Evolutionary conservation across 1,140 invertebrate species (phyloP).

Genomic region (Atta texana): DNA sequence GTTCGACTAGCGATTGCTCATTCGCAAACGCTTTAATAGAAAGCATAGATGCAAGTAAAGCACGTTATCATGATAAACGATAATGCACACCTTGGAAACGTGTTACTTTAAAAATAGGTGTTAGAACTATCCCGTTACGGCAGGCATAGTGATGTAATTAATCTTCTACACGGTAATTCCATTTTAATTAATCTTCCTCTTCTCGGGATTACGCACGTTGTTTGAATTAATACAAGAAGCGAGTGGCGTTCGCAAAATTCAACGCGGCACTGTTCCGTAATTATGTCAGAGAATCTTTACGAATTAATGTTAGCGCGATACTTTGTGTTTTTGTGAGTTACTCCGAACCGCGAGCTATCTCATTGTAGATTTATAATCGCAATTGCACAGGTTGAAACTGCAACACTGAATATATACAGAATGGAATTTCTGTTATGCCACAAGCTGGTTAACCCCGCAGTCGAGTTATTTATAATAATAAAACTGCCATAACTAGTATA

Average conservation of each 20-base stretch:
- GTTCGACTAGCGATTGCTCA: not conserved
- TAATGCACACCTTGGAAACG: not conserved
- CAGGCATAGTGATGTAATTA: slow-evolving; percentile 33
- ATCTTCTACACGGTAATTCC: slow-evolving; percentile 48
- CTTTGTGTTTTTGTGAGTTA: slow-evolving; percentile 25
- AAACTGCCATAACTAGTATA: slow-evolving; percentile 8
- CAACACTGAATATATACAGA: not conserved
- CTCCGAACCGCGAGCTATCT: slow-evolving; percentile 14
- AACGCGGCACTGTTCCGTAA: slow-evolving; percentile 38
- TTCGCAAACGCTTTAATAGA: not conserved
- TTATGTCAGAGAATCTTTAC: slow-evolving; percentile 48
- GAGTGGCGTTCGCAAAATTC: slow-evolving; percentile 40
- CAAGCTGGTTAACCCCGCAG: not conserved
- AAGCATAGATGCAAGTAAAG: not conserved
- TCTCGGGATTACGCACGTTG: slow-evolving; percentile 40
- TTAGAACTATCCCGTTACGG: slow-evolving; percentile 31
- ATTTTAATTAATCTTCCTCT: slow-evolving; percentile 60
- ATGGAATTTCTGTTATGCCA: slow-evolving; percentile 22
- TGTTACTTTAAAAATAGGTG: slow-evolving; percentile 34
- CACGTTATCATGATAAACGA: slow-evolving; percentile 8
- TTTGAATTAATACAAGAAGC: slow-evolving; percentile 51
- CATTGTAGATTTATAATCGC: slow-evolving; percentile 48
- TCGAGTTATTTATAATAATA: slow-evolving; percentile 1
- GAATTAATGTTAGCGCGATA: slow-evolving; percentile 49
- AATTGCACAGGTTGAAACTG: slow-evolving; percentile 26